Evolutionary conservation across 1,140 invertebrate species (phyloP).

Genomic region (Drosophila repleta): DNA sequence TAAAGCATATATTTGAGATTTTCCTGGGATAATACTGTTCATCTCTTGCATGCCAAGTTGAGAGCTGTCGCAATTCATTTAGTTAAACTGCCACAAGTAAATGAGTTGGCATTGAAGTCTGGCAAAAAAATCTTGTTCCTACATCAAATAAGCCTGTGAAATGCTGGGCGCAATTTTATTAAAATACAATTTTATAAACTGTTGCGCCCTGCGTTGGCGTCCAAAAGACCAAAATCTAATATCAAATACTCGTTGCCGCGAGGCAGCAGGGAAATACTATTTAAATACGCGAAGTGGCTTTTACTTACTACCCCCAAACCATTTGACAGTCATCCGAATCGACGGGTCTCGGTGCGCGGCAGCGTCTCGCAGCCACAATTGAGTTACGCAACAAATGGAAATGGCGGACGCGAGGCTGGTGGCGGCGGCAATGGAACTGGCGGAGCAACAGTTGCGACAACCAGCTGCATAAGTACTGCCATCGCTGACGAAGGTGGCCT

Average conservation of each 20-base stretch:
- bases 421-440: slow-evolving; percentile 50
- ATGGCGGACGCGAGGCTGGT: slow-evolving; percentile 23
- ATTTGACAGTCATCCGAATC: slow-evolving; percentile 72
- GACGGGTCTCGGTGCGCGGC: slow-evolving; percentile 72
- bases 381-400: slow-evolving; percentile 64
- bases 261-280: slow-evolving; percentile 48
- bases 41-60: no score
- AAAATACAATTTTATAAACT: slow-evolving; percentile 70
- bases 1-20: no score
- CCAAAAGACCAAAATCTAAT: slow-evolving; percentile 63
- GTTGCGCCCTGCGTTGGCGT: slow-evolving; percentile 45
- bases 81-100: no score
- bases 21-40: no score
- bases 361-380: slow-evolving; percentile 74
- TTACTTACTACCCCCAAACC: neutral
- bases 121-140: no score
- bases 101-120: neutral
- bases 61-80: no score
- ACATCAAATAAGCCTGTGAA: no score
- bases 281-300: slow-evolving; percentile 36
- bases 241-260: slow-evolving; percentile 43
- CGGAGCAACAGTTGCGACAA: slow-evolving; percentile 80
- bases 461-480: slow-evolving; percentile 56
- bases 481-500: slow-evolving; percentile 34
- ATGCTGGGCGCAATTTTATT: slow-evolving; percentile 39